Base-by-base conservation (phyloP, 2,113 vertebrate genomes). In the Vulpes vulpes region DNA sequence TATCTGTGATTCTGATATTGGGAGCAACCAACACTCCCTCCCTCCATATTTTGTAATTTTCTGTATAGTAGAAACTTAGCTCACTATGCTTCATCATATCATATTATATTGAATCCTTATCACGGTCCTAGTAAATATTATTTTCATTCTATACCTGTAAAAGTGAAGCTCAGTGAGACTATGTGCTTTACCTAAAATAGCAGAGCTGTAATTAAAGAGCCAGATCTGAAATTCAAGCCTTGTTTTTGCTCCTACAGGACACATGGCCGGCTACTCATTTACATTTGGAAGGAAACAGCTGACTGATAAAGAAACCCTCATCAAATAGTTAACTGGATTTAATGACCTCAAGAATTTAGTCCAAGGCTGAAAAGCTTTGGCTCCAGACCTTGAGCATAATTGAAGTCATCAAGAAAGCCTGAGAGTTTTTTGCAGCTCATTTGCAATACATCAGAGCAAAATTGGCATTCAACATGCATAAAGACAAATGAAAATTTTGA, bases 141-240 rank as follows among this genome's bases (percentile, higher is more conserved):
- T 49, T 92, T 92, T 59, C 32, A 89, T 60, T 59, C 88, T 93
- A 67, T 67, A 76, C 10, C 2, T 51, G 9, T 2, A 9, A 59
- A 83, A 32, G 23, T 76, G 35, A 76, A 96, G 35, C 49, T 5
- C 59, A n/a, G 43, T 38, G 25, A 87, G 1, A 20, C 7, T 32
- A 20, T 7, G 11, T 80, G 22, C 6, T 67, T 83, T 59, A 43
- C 32, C n/a, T 60, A 76, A 74, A 86, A 86, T 62, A 91, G 38
- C 32, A 95, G 38, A 17, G 19, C 43, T 43, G 38, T 25, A 32
- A 60, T 60, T 55, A 65, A 86, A 71, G 53, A 80, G 17, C 8
- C 51, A 93, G 35, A 78, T 93, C 12, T 93, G 84, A 95, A 92
- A 93, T 83, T 35, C 67, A 83, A 93, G 14, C 16, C 67, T 76